Percentiles rank a stretch among this genome's conserved stretches.
Conservation (phyloP, 2,113 vertebrate genomes). For the Xyrauchen texanus region DNA sequence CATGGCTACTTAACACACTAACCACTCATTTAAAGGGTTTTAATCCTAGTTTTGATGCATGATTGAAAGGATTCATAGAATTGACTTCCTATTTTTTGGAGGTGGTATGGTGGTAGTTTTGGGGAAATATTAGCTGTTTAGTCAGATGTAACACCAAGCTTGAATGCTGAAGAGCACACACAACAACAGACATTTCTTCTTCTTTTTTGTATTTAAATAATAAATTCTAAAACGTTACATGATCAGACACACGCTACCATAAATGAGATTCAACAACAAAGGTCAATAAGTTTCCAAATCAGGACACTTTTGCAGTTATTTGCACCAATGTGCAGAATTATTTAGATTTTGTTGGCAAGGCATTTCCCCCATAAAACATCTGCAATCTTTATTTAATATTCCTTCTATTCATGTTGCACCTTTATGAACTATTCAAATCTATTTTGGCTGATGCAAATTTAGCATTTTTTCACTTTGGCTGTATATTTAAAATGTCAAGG, state of each 20-base stretch:
- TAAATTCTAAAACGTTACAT: background rate
- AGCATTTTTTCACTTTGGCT: too few relatives aligned
- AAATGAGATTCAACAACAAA: background rate
- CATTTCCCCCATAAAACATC: background rate
- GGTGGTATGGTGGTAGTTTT: background rate
- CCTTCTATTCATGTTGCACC: background rate
- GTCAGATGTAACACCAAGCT: background rate
- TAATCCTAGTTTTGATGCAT: too few relatives aligned
- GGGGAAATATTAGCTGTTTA: background rate
- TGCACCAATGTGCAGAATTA: background rate
- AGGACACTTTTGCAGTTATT: background rate
- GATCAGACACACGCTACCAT: background rate
- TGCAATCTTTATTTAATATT: background rate
- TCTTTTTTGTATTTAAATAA: background rate
- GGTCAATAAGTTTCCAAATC: background rate
- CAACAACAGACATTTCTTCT: background rate
- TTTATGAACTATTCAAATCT: background rate
- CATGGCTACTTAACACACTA: background rate
- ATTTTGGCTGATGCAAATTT: background rate
- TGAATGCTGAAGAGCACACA: background rate
- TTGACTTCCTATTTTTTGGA: background rate
- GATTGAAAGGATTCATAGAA: too few relatives aligned
- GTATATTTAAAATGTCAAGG: background rate
- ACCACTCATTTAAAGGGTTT: too few relatives aligned
- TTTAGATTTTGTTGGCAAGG: background rate